A percentile compares a stretch with the other conserved stretches of the same genome.
Conservation (phyloP, 2,888 invertebrate species). For the Gibbula magus region DNA sequence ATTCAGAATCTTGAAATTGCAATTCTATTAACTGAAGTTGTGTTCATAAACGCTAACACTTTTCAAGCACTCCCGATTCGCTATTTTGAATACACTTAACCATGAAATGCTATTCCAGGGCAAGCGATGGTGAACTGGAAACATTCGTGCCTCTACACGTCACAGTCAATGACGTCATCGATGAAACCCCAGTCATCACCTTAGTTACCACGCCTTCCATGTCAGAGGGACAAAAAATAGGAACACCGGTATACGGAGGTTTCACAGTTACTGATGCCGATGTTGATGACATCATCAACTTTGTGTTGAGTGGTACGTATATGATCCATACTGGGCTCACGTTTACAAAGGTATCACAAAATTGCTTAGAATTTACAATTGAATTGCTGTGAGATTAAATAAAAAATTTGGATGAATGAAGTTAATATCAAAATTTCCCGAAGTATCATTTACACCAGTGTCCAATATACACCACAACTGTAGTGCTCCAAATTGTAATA, state of each 20-base stretch:
- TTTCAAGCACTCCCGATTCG: too few relatives aligned
- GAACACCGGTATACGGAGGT: not conserved
- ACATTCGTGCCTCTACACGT: not conserved
- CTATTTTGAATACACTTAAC: too few relatives aligned
- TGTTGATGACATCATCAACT: not conserved
- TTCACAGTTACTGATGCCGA: not conserved
- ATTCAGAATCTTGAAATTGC: too few relatives aligned
- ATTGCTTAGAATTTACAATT: not conserved
- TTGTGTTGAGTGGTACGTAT: not conserved
- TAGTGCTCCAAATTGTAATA: too few relatives aligned
- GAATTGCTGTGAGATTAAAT: too few relatives aligned
- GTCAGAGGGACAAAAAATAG: not conserved
- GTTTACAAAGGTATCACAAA: not conserved
- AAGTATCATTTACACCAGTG: too few relatives aligned
- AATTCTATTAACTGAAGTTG: too few relatives aligned
- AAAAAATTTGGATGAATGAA: too few relatives aligned
- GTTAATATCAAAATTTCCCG: too few relatives aligned
- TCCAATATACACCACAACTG: too few relatives aligned
- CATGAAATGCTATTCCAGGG: not conserved
- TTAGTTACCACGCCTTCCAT: not conserved
- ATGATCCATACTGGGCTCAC: not conserved
- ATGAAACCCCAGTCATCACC: not conserved
- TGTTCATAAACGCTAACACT: too few relatives aligned
- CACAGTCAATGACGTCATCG: not conserved
- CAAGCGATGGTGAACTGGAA: not conserved